A percentile compares a stretch with the other conserved stretches of the same genome.
Evolutionary conservation across 2,113 vertebrate genomes (phyloP).

Genomic region (Chitala chitala): DNA sequence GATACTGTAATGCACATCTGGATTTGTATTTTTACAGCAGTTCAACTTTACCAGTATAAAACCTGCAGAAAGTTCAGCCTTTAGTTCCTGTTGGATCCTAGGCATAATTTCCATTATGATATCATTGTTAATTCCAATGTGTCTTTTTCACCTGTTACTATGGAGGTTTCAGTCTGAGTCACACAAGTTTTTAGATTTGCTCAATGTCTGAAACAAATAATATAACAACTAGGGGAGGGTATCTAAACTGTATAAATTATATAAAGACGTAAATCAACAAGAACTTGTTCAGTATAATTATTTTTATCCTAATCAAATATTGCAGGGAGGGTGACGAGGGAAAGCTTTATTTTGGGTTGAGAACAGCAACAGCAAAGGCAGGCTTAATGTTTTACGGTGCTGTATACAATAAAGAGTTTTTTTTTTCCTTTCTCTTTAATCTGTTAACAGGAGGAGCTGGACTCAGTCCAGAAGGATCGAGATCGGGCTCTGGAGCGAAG

Average conservation of each 20-base stretch:
- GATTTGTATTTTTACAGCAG: too few species aligned
- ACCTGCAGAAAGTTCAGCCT: neutral
- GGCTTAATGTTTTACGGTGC: neutral
- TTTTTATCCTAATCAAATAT: neutral
- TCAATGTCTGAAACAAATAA: neutral
- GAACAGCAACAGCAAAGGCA: too few species aligned
- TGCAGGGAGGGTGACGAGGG: too few species aligned
- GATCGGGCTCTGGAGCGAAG: constrained; percentile 61
- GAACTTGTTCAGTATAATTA: neutral
- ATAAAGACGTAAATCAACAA: too few species aligned
- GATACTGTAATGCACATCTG: neutral
- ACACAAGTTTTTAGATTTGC: too few species aligned
- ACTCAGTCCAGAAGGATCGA: constrained; percentile 61
- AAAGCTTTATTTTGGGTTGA: too few species aligned
- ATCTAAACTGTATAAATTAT: neutral
- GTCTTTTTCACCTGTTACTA: too few species aligned
- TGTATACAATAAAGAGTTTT: neutral
- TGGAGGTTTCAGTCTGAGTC: too few species aligned
- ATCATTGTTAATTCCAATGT: too few species aligned
- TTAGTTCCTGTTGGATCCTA: neutral
- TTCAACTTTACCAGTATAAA: neutral
- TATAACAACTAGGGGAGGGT: neutral
- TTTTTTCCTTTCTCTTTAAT: neutral
- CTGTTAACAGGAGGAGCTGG: constrained; percentile 57
- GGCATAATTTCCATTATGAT: too few species aligned